Base-by-base conservation (phyloP, 37 sponge, comb jelly and placozoan species). In the Agelas oroides region DNA sequence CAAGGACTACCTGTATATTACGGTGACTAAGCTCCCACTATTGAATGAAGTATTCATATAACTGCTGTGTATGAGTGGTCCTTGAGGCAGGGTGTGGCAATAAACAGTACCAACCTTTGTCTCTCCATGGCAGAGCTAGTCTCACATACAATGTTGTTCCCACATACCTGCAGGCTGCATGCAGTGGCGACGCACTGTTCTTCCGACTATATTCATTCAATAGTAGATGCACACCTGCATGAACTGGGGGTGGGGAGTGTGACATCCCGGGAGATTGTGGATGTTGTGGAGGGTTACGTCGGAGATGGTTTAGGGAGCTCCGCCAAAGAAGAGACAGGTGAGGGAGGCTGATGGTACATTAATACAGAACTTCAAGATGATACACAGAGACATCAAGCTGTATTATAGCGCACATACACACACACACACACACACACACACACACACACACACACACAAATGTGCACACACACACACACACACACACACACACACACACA, bases 221-320 rank as follows among this genome's bases (percentile, higher is more conserved):
- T 71, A 46, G 54, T 92, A 64, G 86, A 90, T 27, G 58, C 54
- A 18, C 70, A 71, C 11, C 62, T 96, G 15, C 39, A 62, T 31
- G 77, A 74, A 55, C 31, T 87, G 23, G 82, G 85, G 0, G 70
- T 95, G 52, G 46, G 8, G 46, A 61, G 17, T 23, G 71, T 23
- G 16, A 69, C 87, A 20, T 64, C 88, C 30, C 32, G 32, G 1
- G 94, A 93, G 46, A 77, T 96, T 17, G 37, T 96, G 19, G 88
- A 96, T 38, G 32, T 88, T 32, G 76, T 90, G 41, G 89, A 86
- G 83, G 94, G 86, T 20, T 93, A 96, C 61, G 75, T 70, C 27
- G 94, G 90, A 14, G 27, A 16, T 5, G 94, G 94, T 0, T 87
- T 90, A 73, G 88, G 81, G 23, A 20, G 59, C 23, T 86, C 88